Base-by-base conservation (phyloP, 2,113 vertebrate genomes). In the Procavia capensis region DNA sequence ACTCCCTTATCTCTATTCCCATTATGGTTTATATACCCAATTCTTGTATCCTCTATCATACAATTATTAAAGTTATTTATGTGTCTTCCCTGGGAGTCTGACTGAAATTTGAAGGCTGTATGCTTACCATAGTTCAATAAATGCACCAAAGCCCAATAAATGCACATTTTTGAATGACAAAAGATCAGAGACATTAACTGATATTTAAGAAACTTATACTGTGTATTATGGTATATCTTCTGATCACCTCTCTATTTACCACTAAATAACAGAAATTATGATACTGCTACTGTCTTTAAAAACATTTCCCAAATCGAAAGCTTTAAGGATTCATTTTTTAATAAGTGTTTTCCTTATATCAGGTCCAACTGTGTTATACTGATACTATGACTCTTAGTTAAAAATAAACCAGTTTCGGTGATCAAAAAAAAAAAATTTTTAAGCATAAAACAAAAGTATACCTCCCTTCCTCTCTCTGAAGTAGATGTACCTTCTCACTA, bases 121-220 rank as follows among this genome's bases (percentile, higher is more conserved):
- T 63, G 54, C 74, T 85, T 81, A n/a, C n/a, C n/a, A n/a, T n/a
- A 63, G 61, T 78, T 78, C 59, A 92, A 79, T 85, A 93, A 92
- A 80, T 34, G 61, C 25, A 50, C n/a, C n/a, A n/a, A n/a, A 63
- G 61, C 70, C 70, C 59, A 92, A 79, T 85, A 93, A 92, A 80
- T 34, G 61, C 25, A 50, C n/a, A 76, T 31, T 82, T 82, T 61
- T 72, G 64, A 66, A n/a, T 50, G 47, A 76, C 5, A 72, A 50
- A 9, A 81, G n/a, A 85, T 68, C 29, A 78, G n/a, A 92, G 94
- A 96, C 34, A 93, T 31, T 84, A 79, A 90, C 34, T 79, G 25
- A 83, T 59, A 11, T 57, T 82, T 92, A 86, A 85, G 79, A 84
- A 90, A 96, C 27, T 20, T n/a, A 87, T 20, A 90, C 59, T 22